These are phyloP conservation scores for Rhyacophila brunnea DNA, from an alignment of 1,140 invertebrate genomes.

Conservation along the genomic window DNA sequence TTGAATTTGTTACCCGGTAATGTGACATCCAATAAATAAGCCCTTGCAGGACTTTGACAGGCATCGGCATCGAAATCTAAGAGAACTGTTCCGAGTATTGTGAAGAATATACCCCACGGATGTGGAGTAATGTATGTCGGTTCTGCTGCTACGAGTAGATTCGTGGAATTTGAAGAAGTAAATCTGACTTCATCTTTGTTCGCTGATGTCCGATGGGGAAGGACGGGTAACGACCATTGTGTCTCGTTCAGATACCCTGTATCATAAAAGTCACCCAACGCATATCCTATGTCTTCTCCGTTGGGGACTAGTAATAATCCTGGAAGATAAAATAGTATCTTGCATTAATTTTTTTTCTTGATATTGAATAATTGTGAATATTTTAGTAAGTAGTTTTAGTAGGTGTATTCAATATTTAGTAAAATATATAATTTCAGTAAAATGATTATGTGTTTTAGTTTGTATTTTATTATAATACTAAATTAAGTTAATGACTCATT, in stretches of 20 bases:
- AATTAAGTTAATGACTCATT: no score
- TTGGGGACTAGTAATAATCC: slow-evolving; percentile 88
- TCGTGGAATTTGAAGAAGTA: slow-evolving; percentile 7
- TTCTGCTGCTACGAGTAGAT: neutral
- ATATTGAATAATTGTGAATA: no score
- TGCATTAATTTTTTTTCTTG: no score
- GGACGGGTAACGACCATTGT: slow-evolving; percentile 40
- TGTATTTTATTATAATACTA: no score
- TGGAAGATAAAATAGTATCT: slow-evolving; percentile 44
- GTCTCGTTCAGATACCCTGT: slow-evolving; percentile 43
- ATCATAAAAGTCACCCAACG: slow-evolving; percentile 68
- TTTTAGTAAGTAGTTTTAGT: no score
- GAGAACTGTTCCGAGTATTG: slow-evolving; percentile 88
- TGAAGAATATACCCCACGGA: slow-evolving; percentile 89
- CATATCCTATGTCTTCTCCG: slow-evolving; percentile 78
- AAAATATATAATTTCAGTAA: no score
- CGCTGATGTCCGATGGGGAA: slow-evolving; percentile 45
- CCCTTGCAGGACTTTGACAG: slow-evolving; percentile 89
- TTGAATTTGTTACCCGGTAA: slow-evolving; percentile 69
- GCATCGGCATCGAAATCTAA: slow-evolving; percentile 95
- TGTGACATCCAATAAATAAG: slow-evolving; percentile 91
- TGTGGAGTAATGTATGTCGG: slow-evolving; percentile 53
- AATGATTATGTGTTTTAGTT: no score
- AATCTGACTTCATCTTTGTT: slow-evolving; percentile 39
- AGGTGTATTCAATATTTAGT: no score